phyloP scores from a whole-genome alignment of 1,140 invertebrate genomes.

The Euglossa dilemma region DNA sequence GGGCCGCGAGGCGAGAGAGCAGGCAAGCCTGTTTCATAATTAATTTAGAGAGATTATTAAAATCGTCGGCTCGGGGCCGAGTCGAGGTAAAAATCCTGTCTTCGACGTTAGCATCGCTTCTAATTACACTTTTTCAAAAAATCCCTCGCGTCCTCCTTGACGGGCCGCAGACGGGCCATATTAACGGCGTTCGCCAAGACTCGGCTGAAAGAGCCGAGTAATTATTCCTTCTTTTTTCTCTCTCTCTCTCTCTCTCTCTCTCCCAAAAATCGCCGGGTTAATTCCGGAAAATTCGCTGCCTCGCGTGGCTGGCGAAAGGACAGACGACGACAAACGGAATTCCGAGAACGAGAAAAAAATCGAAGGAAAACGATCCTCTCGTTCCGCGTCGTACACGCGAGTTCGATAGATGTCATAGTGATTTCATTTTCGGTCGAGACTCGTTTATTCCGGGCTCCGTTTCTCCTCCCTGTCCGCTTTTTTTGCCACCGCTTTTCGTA shows the following conservation, averaged over 20 bases:
- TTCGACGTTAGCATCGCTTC: constrained; percentile 14
- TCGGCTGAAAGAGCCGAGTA: not conserved
- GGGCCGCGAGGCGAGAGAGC: not conserved
- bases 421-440: too few species aligned
- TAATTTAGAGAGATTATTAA: constrained; percentile 55
- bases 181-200: not conserved
- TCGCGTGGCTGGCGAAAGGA: too few species aligned
- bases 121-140: constrained; percentile 34
- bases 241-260: not conserved
- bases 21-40: constrained; percentile 38
- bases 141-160: not conserved
- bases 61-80: not conserved
- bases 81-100: not conserved
- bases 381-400: too few species aligned
- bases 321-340: too few species aligned
- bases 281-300: not conserved
- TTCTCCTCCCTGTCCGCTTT: not conserved
- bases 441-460: rapidly evolving
- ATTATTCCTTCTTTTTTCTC: not conserved
- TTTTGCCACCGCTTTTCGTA: not conserved
- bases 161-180: too few species aligned
- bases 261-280: not conserved
- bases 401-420: too few species aligned
- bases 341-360: too few species aligned
- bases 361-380: too few species aligned